Evolutionary conservation across 2,113 vertebrate genomes (phyloP).

Genomic region (Mobula hypostoma): DNA sequence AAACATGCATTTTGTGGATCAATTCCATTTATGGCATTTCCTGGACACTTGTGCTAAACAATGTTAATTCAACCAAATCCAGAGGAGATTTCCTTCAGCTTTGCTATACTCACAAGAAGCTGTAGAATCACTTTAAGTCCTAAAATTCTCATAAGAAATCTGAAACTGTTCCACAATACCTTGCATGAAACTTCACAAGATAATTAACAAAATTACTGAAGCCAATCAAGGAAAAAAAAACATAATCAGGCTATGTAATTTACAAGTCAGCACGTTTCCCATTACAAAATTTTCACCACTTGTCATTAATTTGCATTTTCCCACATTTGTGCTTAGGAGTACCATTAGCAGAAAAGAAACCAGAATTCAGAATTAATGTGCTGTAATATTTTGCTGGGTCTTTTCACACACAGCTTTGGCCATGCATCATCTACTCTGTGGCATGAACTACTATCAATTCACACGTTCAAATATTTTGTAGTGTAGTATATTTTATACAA

Average conservation of each 20-base stretch:
- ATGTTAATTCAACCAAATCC: not conserved
- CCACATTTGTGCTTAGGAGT: not conserved
- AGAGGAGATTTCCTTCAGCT: not conserved
- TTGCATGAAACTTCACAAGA: not conserved
- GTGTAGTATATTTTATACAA: not conserved
- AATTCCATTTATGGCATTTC: not conserved
- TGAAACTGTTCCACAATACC: not conserved
- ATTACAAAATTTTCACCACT: not conserved
- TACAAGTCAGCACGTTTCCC: not conserved
- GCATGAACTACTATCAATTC: not conserved
- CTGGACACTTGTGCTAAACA: not conserved
- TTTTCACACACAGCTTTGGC: not conserved
- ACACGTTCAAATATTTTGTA: not conserved
- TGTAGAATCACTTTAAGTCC: not conserved
- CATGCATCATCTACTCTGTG: not conserved
- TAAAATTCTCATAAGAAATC: not conserved
- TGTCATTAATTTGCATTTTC: not conserved
- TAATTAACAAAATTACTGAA: not conserved
- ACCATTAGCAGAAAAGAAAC: not conserved
- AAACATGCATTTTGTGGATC: not conserved
- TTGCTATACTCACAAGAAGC: not conserved
- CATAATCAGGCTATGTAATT: conserved; percentile 4
- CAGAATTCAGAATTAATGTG: not conserved
- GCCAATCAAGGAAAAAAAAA: not conserved
- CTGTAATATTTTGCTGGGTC: not conserved